Evolutionary conservation across 35 echinoderm and acorn worm genomes (phyloP), one percentile per base, ranked within the genome.

Genomic region (Patiria miniata): DNA sequence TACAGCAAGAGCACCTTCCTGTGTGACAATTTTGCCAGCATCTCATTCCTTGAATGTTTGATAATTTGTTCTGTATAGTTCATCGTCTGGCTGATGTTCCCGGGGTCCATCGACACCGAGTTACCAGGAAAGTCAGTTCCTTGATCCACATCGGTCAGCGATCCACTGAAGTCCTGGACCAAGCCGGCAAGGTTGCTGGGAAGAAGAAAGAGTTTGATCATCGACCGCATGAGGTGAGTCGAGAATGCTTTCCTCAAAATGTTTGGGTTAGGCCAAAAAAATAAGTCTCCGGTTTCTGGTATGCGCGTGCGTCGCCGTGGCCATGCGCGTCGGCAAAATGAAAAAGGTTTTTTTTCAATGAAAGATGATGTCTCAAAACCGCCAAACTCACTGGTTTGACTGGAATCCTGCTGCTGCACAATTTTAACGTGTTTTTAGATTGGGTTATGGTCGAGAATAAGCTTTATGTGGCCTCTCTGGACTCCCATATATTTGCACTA

Each of bases 131-230:
- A 26, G 38, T 91, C 16, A 87, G 89, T 22, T 94, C 89, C 16
- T 85, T 94, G n/a, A 85, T 92, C 47, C 86, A 98, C 32, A 86
- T 86, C 15, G 78, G 73, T 34, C 89, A 61, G 79, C 79, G 83
- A 47, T 52, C 39, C 54, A 59, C 33, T 78, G 38, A 61, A 90
- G 78, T 87, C 77, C 39, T 50, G 57, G 69, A 77, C 77, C 26
- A 26, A 83, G 83, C 54, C 53, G 87, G 77, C 9, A 90, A 79
- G 52, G 12, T 69, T 8, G 37, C 68, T 39, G 29, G 33, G 23
- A 85, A 77, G 44, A 94, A 98, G 61, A 94, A 88, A 50, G 87
- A 94, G 69, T 94, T 86, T 87, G 96, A 98, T 90, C 96, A 98
- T 54, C 42, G 81, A n/a, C 96, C 96, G 22, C 96, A 98, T 83